Evolutionary conservation across 2,888 invertebrate genomes (phyloP).

Genomic region (Cistogaster globosa): DNA sequence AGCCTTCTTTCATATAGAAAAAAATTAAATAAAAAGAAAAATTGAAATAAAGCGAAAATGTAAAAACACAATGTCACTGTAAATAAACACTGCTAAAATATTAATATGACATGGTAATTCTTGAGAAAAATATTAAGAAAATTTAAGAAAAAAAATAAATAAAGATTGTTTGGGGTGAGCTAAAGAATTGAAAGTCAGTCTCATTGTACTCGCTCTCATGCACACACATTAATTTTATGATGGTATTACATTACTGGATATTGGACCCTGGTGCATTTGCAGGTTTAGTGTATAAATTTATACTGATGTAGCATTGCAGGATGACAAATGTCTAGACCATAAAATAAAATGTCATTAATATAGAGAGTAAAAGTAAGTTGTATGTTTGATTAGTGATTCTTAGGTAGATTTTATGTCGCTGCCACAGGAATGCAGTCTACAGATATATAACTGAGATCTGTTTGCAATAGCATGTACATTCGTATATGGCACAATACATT

Average conservation of each 20-base stretch:
- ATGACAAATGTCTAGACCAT: slow-evolving; percentile 37
- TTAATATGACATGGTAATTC: slow-evolving; percentile 70
- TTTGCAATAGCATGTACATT: too few species aligned
- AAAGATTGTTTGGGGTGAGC: slow-evolving; percentile 24
- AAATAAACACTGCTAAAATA: slow-evolving; percentile 64
- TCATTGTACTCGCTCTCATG: not conserved
- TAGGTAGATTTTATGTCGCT: not conserved
- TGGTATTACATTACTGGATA: not conserved
- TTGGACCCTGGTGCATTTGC: slow-evolving; percentile 17
- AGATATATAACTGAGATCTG: not conserved
- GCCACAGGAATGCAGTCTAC: too few species aligned
- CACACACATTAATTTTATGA: not conserved
- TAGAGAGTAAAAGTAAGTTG: not conserved
- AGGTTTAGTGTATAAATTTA: not conserved
- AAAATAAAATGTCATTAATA: slow-evolving; percentile 17
- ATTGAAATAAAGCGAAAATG: slow-evolving; percentile 35
- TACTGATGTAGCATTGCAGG: slow-evolving; percentile 25
- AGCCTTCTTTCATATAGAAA: slow-evolving; percentile 39
- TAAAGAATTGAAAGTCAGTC: slow-evolving; percentile 32
- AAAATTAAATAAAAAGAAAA: not conserved
- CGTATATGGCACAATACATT: too few species aligned
- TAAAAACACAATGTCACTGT: slow-evolving; percentile 55
- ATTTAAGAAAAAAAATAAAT: slow-evolving; percentile 55
- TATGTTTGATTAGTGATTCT: not conserved
- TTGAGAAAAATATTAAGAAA: slow-evolving; percentile 66